phyloP scores from a whole-genome alignment of 2,888 invertebrate species.

The Stramonita haemastoma region DNA sequence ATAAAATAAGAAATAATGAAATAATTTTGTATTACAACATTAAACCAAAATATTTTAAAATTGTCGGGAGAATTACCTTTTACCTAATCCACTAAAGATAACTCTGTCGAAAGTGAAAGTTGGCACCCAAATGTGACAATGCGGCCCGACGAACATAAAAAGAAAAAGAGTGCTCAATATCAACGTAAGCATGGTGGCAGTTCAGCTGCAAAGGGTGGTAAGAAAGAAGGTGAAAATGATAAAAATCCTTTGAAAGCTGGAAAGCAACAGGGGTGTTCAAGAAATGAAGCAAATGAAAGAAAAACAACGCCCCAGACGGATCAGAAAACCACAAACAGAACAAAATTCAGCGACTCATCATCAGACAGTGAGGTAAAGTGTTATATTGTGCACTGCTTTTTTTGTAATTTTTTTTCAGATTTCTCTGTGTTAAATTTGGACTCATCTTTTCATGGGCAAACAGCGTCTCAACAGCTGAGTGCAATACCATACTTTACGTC shows the following conservation, averaged over 20 bases:
- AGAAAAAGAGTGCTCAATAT: constrained; percentile 67
- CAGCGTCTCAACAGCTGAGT: no score
- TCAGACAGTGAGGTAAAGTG: constrained; percentile 42
- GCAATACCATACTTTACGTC: no score
- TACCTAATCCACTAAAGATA: neutral
- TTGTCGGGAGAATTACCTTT: neutral
- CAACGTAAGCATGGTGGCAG: constrained; percentile 70
- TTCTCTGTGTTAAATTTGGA: no score
- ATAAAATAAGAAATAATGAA: no score
- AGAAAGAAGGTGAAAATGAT: constrained; percentile 40
- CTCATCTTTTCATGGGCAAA: no score
- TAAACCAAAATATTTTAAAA: no score
- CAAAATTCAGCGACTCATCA: neutral
- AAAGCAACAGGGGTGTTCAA: constrained; percentile 25
- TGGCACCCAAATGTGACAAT: constrained; percentile 50
- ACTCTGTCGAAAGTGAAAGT: constrained; percentile 31
- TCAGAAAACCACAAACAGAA: neutral
- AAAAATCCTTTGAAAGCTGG: constrained; percentile 35
- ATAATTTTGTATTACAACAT: no score
- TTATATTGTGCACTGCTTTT: no score
- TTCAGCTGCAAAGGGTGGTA: constrained; percentile 27
- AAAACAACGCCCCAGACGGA: neutral
- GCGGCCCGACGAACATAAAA: constrained; percentile 73
- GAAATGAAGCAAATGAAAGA: constrained; percentile 11
- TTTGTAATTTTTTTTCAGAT: no score